Evolutionary conservation across 2,113 vertebrate genomes (phyloP), one percentile per base, ranked within the genome.

Genomic region (Guaruba guarouba): DNA sequence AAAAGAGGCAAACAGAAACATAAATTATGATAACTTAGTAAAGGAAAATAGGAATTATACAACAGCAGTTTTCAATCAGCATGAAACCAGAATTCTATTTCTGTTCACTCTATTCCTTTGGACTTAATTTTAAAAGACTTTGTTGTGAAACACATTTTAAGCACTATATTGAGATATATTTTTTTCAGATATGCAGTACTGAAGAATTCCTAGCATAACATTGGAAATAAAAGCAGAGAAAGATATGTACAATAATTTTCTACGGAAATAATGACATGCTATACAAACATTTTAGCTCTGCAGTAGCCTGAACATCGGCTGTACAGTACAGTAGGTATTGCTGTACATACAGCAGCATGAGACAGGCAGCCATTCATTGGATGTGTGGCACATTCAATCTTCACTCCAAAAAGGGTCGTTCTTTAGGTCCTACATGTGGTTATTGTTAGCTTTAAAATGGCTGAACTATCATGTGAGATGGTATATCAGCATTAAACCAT

Each of bases 111-210:
- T 69, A 12, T 83, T 78, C 87, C 75, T 95, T 89, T 86, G 91
- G 25, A 57, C 37, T 71, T 94, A 93, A 82, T 95, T 96, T 97
- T 66, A 51, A 88, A 96, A 90, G 82, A 78, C 80, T 39, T 95
- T 2, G 6, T 85, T 81, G 78, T 79, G 62, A 97, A 95, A 14
- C n/a, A 68, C 48, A 63, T 76, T 90, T 94, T 82, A 80, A 95
- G 54, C 13, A 41, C 19, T 80, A 10, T 37, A 74, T 59, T 43
- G 44, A 70, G 25, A 33, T 49, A 5, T 4, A 4, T 80, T 63
- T 78, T 90, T 84, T 79, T 81, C 74, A 74, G 15, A 67, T 46
- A 54, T 8, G 4, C 6, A 39, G 4, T 41, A 55, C 37, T 62
- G 69, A 77, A 94, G 61, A 86, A 90, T 79, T 94, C n/a, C 17